Conservation (phyloP, 1,140 invertebrate genomes). For the Zophobas morio region DNA sequence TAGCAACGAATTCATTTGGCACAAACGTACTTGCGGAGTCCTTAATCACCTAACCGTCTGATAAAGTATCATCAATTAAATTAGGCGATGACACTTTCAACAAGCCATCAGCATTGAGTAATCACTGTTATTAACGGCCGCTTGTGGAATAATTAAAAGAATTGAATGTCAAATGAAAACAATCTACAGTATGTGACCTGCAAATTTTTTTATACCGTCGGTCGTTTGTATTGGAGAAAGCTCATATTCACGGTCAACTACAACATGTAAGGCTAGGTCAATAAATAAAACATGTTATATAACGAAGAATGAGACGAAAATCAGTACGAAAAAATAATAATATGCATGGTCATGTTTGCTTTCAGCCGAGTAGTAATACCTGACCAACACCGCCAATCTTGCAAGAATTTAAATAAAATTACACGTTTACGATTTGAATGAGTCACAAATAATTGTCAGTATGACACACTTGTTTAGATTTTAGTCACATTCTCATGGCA, state of each 20-base stretch:
- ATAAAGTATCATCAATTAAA: slow-evolving; percentile 13
- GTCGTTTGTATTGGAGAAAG: slow-evolving; percentile 36
- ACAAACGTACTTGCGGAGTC: not conserved
- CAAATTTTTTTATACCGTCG: slow-evolving; percentile 15
- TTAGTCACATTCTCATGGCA: not conserved
- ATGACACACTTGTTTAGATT: slow-evolving; percentile 9
- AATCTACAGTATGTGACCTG: not conserved
- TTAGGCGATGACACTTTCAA: slow-evolving; percentile 2
- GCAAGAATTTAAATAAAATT: slow-evolving; percentile 1
- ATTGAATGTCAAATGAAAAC: not conserved
- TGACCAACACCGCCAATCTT: not conserved
- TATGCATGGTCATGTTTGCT: slow-evolving; percentile 23
- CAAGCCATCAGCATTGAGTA: not conserved
- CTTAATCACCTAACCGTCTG: not conserved
- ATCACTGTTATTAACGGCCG: not conserved
- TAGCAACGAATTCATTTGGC: not conserved
- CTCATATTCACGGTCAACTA: slow-evolving; percentile 35
- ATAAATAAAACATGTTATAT: slow-evolving; percentile 38
- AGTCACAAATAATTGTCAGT: slow-evolving; percentile 14
- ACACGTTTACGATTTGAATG: slow-evolving; percentile 3
- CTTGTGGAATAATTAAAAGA: not conserved
- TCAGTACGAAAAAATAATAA: slow-evolving; percentile 2
- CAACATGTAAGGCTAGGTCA: slow-evolving; percentile 37
- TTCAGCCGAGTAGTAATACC: slow-evolving; percentile 9
- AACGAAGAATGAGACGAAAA: slow-evolving; percentile 34